Evolutionary conservation across 2,113 vertebrate genomes (phyloP).

Genomic region (Peromyscus leucopus): DNA sequence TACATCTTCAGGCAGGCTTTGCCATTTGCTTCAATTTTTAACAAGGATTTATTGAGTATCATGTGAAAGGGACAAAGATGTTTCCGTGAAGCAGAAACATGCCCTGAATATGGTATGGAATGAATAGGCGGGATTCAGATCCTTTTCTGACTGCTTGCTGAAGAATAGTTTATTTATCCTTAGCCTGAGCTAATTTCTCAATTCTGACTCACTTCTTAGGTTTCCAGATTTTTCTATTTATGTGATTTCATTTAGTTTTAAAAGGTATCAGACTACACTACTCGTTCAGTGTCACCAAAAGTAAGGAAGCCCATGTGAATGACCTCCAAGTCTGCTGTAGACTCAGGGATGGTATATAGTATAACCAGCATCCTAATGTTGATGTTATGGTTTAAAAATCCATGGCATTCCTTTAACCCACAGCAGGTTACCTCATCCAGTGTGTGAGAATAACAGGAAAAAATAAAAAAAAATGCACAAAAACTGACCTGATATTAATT

Average conservation of each 20-base stretch:
- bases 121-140: not conserved
- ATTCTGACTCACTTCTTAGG: not conserved
- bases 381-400: not conserved
- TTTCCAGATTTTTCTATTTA: not conserved
- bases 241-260: constrained; percentile 10
- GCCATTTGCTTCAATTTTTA: constrained; percentile 19
- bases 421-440: not conserved
- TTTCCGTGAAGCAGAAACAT: not conserved
- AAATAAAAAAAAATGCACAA: not conserved
- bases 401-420: not conserved
- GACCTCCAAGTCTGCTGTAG: not conserved
- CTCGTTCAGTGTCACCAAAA: not conserved
- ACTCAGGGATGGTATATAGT: not conserved
- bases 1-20: not conserved
- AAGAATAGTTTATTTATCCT: not conserved
- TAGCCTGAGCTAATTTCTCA: not conserved
- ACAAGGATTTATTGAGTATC: not conserved
- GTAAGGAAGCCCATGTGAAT: not conserved
- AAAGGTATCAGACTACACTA: not conserved
- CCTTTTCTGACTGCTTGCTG: not conserved
- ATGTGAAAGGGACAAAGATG: not conserved
- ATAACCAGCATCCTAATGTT: not conserved
- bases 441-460: not conserved
- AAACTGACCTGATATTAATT: not conserved
- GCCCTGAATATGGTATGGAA: not conserved